Conservation (phyloP, 2,797 vertebrate genomes). For the Balearica regulorum region DNA sequence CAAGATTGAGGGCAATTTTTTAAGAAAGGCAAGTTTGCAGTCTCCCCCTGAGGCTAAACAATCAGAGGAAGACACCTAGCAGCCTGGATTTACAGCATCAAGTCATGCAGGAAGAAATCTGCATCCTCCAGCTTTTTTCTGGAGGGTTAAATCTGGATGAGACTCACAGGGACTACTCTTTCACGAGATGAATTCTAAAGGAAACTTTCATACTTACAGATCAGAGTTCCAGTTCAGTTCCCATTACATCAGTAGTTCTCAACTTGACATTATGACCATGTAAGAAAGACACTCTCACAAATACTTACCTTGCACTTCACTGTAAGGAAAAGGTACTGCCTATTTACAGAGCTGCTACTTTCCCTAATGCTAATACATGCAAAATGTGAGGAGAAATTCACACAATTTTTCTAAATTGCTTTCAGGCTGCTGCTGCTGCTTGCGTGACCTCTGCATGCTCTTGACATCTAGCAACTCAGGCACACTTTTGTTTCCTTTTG, state of each 20-base stretch:
- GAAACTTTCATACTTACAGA: background rate
- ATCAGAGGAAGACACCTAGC: background rate
- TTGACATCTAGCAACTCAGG: background rate
- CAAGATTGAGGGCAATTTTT: background rate
- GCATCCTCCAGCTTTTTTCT: background rate
- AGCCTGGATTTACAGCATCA: background rate
- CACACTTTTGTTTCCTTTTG: background rate
- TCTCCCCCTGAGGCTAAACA: background rate
- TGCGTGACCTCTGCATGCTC: fast-evolving
- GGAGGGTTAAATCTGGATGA: background rate
- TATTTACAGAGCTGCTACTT: background rate
- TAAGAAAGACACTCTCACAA: background rate
- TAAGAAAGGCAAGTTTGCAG: background rate
- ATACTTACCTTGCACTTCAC: background rate
- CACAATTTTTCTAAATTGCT: background rate
- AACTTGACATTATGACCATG: background rate
- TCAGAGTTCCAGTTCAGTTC: background rate
- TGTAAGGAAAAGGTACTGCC: background rate
- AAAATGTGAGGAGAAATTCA: background rate
- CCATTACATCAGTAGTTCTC: constrained; percentile 15
- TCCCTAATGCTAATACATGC: background rate
- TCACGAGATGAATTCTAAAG: background rate
- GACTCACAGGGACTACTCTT: background rate
- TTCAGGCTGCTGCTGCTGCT: background rate
- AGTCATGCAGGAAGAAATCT: background rate